These are phyloP conservation scores for Nothoprocta pentlandii DNA, from an alignment of 2,113 vertebrate species.

Conservation along the genomic window DNA sequence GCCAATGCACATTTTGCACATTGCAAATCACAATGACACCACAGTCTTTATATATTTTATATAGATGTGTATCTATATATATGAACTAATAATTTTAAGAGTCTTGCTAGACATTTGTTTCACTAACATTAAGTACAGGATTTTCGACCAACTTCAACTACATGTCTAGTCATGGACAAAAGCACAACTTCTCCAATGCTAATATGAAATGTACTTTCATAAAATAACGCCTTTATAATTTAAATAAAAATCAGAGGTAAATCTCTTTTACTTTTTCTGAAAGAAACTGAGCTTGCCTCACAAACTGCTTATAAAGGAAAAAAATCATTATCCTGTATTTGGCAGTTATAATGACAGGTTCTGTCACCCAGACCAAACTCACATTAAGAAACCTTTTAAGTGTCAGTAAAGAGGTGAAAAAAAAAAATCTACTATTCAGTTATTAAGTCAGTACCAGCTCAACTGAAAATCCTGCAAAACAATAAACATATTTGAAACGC, in stretches of 20 bases:
- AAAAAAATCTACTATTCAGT: background rate
- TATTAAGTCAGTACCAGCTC: background rate
- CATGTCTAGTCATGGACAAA: background rate
- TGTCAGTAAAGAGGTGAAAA: conserved; percentile 15
- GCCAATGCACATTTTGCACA: too few species aligned
- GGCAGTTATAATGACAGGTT: background rate
- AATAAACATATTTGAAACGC: conserved; percentile 7
- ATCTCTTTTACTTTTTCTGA: background rate
- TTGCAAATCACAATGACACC: background rate
- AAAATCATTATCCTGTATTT: background rate
- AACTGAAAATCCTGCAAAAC: background rate
- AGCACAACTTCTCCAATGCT: background rate
- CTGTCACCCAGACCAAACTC: conserved; percentile 12
- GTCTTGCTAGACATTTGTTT: background rate
- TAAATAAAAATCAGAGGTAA: background rate
- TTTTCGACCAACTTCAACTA: background rate
- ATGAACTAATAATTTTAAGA: background rate
- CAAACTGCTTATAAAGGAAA: background rate
- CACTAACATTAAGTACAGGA: background rate
- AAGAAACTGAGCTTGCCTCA: background rate
- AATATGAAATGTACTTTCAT: background rate
- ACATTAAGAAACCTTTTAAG: conserved; percentile 7
- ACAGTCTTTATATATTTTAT: background rate
- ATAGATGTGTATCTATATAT: background rate
- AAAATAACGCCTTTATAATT: background rate